Conservation (phyloP, 1,140 invertebrate genomes). For the Leptopilina clavipes region DNA sequence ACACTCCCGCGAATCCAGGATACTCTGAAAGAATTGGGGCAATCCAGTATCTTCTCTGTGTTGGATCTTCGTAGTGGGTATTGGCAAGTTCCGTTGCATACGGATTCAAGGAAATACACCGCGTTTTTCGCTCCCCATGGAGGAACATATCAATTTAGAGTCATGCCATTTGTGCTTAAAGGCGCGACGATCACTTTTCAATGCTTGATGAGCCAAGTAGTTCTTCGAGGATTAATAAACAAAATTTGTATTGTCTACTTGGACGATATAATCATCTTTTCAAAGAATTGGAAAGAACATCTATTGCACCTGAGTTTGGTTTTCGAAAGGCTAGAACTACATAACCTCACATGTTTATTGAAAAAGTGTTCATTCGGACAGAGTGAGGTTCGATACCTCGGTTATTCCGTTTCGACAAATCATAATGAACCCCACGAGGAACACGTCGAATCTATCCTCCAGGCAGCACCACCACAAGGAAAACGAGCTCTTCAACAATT, state of each 20-base stretch:
- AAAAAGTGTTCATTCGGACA: constrained; percentile 36
- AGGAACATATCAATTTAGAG: constrained; percentile 30
- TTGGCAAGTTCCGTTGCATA: constrained; percentile 43
- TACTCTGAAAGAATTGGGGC: constrained; percentile 38
- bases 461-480: constrained; percentile 12
- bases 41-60: constrained; percentile 11
- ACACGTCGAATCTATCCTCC: constrained; percentile 12
- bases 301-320: constrained; percentile 40
- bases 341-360: constrained; percentile 29
- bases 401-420: constrained; percentile 24
- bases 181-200: constrained; percentile 6
- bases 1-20: constrained; percentile 40
- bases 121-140: constrained; percentile 35
- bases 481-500: constrained; percentile 36
- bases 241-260: constrained; percentile 57
- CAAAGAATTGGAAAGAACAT: constrained; percentile 46
- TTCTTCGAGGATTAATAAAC: constrained; percentile 26
- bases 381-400: constrained; percentile 28
- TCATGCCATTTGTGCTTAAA: constrained; percentile 35
- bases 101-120: background rate
- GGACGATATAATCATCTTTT: constrained; percentile 57
- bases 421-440: constrained; percentile 31
- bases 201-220: constrained; percentile 14
- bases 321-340: constrained; percentile 42
- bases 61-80: constrained; percentile 43